Evolutionary conservation across 2,888 invertebrate genomes (phyloP).

Genomic region (Drosophila infuscata): DNA sequence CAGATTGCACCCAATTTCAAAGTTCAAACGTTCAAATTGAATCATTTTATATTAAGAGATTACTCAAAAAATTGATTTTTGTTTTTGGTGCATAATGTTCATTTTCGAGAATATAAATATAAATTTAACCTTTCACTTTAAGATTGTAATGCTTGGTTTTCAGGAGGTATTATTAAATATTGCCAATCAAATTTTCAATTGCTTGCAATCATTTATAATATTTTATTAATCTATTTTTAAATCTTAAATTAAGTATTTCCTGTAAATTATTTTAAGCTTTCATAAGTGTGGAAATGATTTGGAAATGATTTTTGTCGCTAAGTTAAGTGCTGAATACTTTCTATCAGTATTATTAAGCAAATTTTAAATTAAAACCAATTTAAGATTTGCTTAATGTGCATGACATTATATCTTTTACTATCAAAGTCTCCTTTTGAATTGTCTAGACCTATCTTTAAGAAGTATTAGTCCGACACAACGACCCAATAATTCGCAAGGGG

Average conservation of each 20-base stretch:
- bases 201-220: neutral
- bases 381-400: neutral
- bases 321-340: too few relatives aligned
- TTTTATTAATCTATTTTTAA: neutral
- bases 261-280: neutral
- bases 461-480: neutral
- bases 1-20: neutral
- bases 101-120: neutral
- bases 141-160: neutral
- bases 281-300: neutral
- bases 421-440: neutral
- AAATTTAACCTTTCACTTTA: constrained; percentile 20
- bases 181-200: neutral
- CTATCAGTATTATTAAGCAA: too few relatives aligned
- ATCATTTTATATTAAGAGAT: constrained; percentile 9
- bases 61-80: neutral
- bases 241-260: neutral
- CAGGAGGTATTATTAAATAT: neutral
- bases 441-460: neutral
- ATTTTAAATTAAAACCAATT: neutral
- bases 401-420: neutral
- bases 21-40: constrained; percentile 1
- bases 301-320: neutral
- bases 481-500: too few relatives aligned
- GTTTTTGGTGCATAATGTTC: neutral